A percentile compares a stretch with the other conserved stretches of the same genome.
These are phyloP conservation scores for Melanerpes formicivorus DNA, from an alignment of 2,113 vertebrate species.

Conservation along the genomic window DNA sequence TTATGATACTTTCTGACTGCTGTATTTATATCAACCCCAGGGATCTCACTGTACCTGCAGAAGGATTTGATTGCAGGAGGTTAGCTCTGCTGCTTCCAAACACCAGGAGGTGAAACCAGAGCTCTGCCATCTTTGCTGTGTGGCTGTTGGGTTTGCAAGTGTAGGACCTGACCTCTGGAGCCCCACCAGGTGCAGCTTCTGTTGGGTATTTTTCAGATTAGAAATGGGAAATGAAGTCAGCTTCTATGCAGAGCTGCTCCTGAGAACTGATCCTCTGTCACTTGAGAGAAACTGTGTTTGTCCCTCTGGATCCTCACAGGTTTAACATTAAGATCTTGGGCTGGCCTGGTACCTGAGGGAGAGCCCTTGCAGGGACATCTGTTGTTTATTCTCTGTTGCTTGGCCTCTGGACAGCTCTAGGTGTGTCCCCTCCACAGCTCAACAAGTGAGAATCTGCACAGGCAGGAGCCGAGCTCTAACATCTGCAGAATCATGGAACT, in stretches of 20 bases:
- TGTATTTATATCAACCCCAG: background rate
- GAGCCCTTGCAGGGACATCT: background rate
- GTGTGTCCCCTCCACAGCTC: background rate
- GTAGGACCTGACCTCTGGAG: background rate
- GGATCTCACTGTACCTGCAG: background rate
- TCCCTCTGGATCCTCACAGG: background rate
- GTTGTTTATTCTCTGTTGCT: background rate
- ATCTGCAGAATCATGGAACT: background rate
- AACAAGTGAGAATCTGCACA: background rate
- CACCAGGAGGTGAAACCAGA: background rate
- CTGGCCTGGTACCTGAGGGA: background rate
- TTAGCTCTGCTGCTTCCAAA: background rate
- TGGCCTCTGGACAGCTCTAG: background rate
- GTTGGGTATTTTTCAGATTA: background rate
- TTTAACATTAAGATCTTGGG: background rate
- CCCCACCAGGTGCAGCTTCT: background rate
- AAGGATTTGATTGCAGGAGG: background rate
- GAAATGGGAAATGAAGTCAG: background rate
- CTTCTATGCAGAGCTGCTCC: background rate
- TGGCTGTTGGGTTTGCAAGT: fast-evolving
- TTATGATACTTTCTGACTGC: background rate
- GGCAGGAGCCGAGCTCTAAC: background rate
- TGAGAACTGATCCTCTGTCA: background rate
- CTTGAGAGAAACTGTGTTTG: background rate
- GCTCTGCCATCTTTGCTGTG: background rate